Evolutionary conservation across 1,140 invertebrate species (phyloP), one percentile per base, ranked within the genome.

Genomic region (Latrodectus geometricus): DNA sequence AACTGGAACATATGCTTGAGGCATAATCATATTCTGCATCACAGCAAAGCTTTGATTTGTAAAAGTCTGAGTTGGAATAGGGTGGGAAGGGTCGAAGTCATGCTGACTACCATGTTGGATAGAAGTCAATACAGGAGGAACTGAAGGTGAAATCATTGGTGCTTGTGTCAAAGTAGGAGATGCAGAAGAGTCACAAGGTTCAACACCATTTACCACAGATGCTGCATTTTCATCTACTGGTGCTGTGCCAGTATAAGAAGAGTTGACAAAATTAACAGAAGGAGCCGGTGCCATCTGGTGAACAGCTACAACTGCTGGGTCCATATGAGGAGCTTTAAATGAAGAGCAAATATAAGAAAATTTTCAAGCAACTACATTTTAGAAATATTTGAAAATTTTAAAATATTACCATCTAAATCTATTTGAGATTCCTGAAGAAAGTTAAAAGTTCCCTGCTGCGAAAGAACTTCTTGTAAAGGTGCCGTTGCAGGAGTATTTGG

Each of bases 391-490:
- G 54, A 61, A 14, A 61, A 61, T 61, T 61, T 56, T 2, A 14
- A 74, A n/a, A 52, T 3, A 86, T 90, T 88, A 89, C 90, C 89
- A 76, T 90, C 91, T 74, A 90, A 76, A 77, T 92, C 91, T 76
- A 92, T 91, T 72, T 90, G 90, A 8, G 91, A 91, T 87, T 92
- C 91, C 87, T 92, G 91, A 35, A 92, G 88, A 85, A 92, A 92
- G 89, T 91, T 91, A 77, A 91, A 92, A 74, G 88, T 90, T 76
- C 91, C 90, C 87, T 91, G 90, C 21, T 66, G 14, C 20, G 75
- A 49, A 4, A 88, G 70, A 9, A 88, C 87, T 73, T 88, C 87
- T 68, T 83, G 87, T 4, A 88, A 23, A 7, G 80, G 76, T 0
- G 54, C 77, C 74, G 49, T 79, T 23, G 72, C 68, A 7, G 20